Evolutionary conservation across 1,140 invertebrate genomes (phyloP).

Genomic region (Sarcophaga peregrina): DNA sequence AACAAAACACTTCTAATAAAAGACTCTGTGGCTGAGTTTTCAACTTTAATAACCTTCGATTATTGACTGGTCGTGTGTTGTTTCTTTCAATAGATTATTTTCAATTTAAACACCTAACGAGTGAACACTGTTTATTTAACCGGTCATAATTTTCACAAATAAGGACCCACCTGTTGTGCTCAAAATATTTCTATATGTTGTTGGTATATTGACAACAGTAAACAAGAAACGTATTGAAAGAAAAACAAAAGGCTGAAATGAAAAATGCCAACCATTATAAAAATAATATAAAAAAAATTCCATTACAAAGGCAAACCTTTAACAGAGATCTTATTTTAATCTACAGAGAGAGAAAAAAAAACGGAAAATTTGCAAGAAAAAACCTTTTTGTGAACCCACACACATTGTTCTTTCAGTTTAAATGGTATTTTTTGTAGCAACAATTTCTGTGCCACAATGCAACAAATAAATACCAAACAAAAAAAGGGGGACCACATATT

Average conservation of each 20-base stretch:
- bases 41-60: conserved; percentile 14
- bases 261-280: not conserved
- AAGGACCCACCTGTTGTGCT: conserved; percentile 38
- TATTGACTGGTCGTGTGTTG: not conserved
- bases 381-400: conserved; percentile 30
- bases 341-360: not conserved
- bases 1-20: conserved; percentile 3
- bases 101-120: conserved; percentile 24
- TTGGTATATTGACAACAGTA: not conserved
- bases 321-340: conserved; percentile 31
- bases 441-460: not conserved
- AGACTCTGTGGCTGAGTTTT: not conserved
- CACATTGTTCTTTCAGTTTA: conserved; percentile 24
- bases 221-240: conserved; percentile 3
- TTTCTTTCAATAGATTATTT: not conserved
- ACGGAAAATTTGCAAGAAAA: not conserved
- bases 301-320: not conserved
- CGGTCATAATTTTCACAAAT: conserved; percentile 26
- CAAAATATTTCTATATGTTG: conserved; percentile 12
- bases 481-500: not conserved
- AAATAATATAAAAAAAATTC: not conserved
- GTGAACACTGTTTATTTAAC: conserved; percentile 5
- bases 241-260: not conserved
- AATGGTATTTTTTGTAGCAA: conserved; percentile 23
- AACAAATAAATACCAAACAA: no score